Evolutionary conservation across 2,888 invertebrate genomes (phyloP).

Genomic region (Cheilosia grossa): DNA sequence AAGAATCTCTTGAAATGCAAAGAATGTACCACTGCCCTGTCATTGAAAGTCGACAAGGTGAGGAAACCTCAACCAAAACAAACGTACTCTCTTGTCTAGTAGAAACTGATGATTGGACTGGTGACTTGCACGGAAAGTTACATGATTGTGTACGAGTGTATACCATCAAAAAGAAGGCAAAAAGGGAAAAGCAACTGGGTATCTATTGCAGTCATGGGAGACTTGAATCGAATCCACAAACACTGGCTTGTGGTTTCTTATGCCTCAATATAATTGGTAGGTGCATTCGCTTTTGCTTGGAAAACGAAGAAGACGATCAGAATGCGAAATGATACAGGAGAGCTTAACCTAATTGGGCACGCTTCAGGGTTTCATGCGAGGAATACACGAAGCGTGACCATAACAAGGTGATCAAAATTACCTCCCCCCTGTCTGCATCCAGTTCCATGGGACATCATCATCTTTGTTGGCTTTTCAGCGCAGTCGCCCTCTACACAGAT

Average conservation of each 20-base stretch:
- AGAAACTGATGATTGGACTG: constrained; percentile 56
- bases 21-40: background rate
- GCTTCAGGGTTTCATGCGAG: constrained; percentile 77
- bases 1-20: background rate
- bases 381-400: constrained; percentile 76
- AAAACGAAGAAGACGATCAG: constrained; percentile 40
- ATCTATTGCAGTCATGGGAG: constrained; percentile 57
- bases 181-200: background rate
- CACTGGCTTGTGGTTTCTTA: constrained; percentile 51
- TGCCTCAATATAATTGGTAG: constrained; percentile 64
- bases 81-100: constrained; percentile 1
- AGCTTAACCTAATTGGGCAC: constrained; percentile 77
- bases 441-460: constrained; percentile 33
- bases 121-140: constrained; percentile 39
- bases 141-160: constrained; percentile 19
- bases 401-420: constrained; percentile 76
- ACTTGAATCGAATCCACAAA: constrained; percentile 60
- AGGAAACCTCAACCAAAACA: constrained; percentile 11
- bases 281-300: constrained; percentile 39
- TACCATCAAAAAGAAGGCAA: constrained; percentile 3
- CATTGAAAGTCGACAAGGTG: constrained; percentile 32
- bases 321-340: constrained; percentile 72
- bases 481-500: constrained; percentile 11
- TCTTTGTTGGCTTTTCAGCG: constrained; percentile 29
- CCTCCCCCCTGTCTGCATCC: constrained; percentile 10